Conservation (phyloP, 2,797 vertebrate genomes). For the Microctenopoma lineatum region DNA sequence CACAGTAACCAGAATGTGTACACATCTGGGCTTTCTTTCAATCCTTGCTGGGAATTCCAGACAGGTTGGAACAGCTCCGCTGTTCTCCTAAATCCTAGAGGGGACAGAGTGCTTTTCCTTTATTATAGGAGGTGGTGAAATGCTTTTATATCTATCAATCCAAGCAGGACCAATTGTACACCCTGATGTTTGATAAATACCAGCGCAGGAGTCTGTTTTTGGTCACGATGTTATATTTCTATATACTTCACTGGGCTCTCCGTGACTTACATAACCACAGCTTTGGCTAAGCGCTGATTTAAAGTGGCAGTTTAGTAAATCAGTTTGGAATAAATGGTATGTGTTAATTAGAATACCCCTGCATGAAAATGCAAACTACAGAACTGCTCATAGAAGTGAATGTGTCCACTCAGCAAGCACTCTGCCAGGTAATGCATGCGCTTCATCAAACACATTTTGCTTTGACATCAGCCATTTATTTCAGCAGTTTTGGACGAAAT, state of each 20-base stretch:
- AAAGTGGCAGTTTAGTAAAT: neutral
- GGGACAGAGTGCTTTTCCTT: slow-evolving; percentile 28
- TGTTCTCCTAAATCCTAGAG: slow-evolving; percentile 20
- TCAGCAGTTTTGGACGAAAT: neutral
- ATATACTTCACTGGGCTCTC: neutral
- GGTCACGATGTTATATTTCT: slow-evolving; percentile 7
- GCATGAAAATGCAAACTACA: neutral
- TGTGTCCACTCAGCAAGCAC: neutral
- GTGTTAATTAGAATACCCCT: neutral
- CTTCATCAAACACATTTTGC: slow-evolving; percentile 11
- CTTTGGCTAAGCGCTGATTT: neutral
- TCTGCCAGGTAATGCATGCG: neutral
- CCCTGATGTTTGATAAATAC: neutral
- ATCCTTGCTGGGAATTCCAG: slow-evolving; percentile 32
- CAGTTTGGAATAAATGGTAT: neutral
- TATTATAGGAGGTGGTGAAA: slow-evolving; percentile 28
- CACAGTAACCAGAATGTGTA: neutral
- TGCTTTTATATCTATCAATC: neutral
- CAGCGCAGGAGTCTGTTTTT: neutral
- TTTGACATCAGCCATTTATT: slow-evolving; percentile 9
- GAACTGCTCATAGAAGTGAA: neutral
- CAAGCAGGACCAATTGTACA: neutral
- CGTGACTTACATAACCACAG: neutral
- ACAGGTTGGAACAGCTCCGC: slow-evolving; percentile 51
- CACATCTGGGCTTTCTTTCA: slow-evolving; percentile 3